Evolutionary conservation across 1,140 invertebrate species (phyloP).

Genomic region (Bombus cullumanus): DNA sequence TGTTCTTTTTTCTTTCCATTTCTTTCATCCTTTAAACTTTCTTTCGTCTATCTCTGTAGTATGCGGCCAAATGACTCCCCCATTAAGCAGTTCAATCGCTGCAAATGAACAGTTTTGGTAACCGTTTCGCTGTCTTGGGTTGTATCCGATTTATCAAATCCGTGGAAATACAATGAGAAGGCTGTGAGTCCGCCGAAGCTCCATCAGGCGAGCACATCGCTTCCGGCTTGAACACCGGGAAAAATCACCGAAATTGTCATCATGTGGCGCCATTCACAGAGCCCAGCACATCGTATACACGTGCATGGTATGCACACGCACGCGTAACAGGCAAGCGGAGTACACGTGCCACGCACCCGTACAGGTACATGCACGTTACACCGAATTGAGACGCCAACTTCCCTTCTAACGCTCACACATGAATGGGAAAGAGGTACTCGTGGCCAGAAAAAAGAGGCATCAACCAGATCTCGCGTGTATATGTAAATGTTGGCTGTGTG

Average conservation of each 20-base stretch:
- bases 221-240: slow-evolving; percentile 8
- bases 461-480: slow-evolving; percentile 13
- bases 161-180: neutral
- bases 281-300: slow-evolving; percentile 10
- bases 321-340: slow-evolving; percentile 50
- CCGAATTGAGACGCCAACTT: slow-evolving; percentile 38
- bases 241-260: slow-evolving; percentile 41
- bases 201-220: too few species aligned
- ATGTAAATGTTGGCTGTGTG: neutral
- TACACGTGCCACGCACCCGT: slow-evolving; percentile 60
- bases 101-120: accelerated
- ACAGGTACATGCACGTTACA: slow-evolving; percentile 40
- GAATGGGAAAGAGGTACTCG: slow-evolving; percentile 49
- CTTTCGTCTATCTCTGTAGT: accelerated
- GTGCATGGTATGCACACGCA: slow-evolving; percentile 56
- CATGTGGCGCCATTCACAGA: slow-evolving; percentile 50
- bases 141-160: neutral
- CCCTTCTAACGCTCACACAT: slow-evolving; percentile 32
- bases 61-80: accelerated
- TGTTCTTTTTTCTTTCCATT: accelerated
- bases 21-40: too few species aligned
- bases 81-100: too few species aligned
- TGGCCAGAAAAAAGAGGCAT: slow-evolving; percentile 46
- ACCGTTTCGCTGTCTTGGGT: neutral
- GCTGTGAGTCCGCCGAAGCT: neutral